A percentile compares a stretch with the other conserved stretches of the same genome.
These are phyloP conservation scores for Nomada ferruginata DNA, from an alignment of 2,888 invertebrate species.

Conservation along the genomic window DNA sequence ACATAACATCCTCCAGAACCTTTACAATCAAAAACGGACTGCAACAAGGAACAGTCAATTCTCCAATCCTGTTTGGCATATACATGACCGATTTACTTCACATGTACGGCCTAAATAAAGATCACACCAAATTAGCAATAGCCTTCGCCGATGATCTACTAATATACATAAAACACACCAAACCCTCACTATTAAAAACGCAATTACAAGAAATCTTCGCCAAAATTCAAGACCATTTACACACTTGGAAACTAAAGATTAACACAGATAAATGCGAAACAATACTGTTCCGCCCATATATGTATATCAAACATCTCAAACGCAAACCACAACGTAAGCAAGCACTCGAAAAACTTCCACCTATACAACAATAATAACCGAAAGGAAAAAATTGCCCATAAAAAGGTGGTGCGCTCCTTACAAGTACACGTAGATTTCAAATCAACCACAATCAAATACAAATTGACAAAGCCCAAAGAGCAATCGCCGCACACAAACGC, in stretches of 20 bases:
- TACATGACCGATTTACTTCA: too few relatives aligned
- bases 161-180: background rate
- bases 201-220: constrained; percentile 23
- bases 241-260: background rate
- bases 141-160: background rate
- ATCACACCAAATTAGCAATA: too few relatives aligned
- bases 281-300: background rate
- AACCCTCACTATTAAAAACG: constrained; percentile 3
- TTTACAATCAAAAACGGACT: too few relatives aligned
- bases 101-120: too few relatives aligned
- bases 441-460: background rate
- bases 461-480: background rate
- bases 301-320: too few relatives aligned
- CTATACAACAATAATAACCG: background rate
- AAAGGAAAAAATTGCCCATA: background rate
- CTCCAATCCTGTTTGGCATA: too few relatives aligned
- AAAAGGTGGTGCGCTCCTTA: background rate
- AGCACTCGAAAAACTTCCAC: background rate
- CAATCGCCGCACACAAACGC: too few relatives aligned
- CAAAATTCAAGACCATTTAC: constrained; percentile 3
- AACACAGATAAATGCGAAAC: background rate
- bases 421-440: background rate
- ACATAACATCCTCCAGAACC: too few relatives aligned
- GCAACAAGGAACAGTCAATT: too few relatives aligned
- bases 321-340: too few relatives aligned